Base-by-base conservation (phyloP, 1,140 invertebrate genomes). In the Tribolium madens region DNA sequence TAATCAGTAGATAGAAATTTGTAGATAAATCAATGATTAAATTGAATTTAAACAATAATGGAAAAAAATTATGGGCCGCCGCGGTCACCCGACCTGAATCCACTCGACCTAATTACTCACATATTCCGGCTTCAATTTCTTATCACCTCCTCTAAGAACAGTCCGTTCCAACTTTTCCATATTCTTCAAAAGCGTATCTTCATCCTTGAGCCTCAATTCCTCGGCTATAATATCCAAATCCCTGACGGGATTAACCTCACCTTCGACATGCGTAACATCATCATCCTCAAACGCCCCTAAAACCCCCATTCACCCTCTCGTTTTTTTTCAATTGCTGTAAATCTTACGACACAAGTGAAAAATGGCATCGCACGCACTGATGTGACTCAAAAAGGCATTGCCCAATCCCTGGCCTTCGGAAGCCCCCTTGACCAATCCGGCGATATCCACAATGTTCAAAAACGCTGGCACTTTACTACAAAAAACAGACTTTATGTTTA, bases 311-410 rank as follows among this genome's bases (percentile, higher is more conserved):
- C 9, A 42, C 36, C 2, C 7, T 3, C 6, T 4, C 21, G 3
- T 26, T 26, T 26, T 26, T 26, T 26, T 26, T 26, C 36, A 3
- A 31, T 31, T 31, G 7, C 4, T 10, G 6, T 7, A 7, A 42
- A 42, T 42, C 36, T 93, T 89, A 97, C 98, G 92, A 83, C 96
- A 96, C 73, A 99, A 89, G 87, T 99, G 97, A 85, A 99, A 99
- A 80, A 99, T 94, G n/a, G 97, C 97, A 87, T 99, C 98, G 86
- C 98, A 99, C 4, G 97, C 98, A 86, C 93, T 96, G 82, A 99
- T 99, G 87, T 99, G 97, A 1, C 98, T 98, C 2, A 99, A 90
- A 87, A 99, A 99, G 76, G 96, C 97, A 87, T 99, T 99, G 83
- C 98, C 98, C 12, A 99, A 87, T 1, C 98, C 98, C 88, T 99